Evolutionary conservation across 2,797 vertebrate genomes (phyloP).

Genomic region (Falco columbarius): DNA sequence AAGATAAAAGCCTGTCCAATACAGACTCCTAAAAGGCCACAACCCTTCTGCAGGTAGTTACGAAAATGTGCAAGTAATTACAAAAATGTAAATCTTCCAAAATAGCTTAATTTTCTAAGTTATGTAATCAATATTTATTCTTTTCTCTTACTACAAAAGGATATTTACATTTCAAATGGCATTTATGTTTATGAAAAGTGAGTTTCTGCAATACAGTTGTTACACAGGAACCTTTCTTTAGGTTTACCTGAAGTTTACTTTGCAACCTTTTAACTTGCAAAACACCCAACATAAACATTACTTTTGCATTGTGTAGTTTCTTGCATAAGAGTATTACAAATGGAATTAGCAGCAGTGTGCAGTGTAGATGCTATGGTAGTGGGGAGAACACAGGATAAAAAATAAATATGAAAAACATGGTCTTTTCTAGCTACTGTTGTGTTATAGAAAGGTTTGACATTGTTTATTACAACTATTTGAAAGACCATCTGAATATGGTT

Average conservation of each 20-base stretch:
- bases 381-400: not conserved
- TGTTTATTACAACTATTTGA: not conserved
- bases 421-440: not conserved
- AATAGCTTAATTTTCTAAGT: not conserved
- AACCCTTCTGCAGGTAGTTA: not conserved
- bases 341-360: not conserved
- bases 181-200: not conserved
- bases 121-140: not conserved
- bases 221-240: not conserved
- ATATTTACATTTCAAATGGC: not conserved
- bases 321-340: not conserved
- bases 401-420: not conserved
- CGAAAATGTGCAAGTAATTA: not conserved
- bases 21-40: not conserved
- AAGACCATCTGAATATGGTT: not conserved
- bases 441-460: not conserved
- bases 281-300: accelerated
- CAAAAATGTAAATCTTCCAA: not conserved
- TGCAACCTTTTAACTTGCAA: not conserved
- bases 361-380: not conserved
- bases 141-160: not conserved
- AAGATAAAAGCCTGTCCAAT: not conserved
- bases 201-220: not conserved
- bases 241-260: not conserved
- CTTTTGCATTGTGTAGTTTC: accelerated